Evolutionary conservation across 2,888 invertebrate species (phyloP), one percentile per base, ranked within the genome.

Genomic region (Lasiommata megera): DNA sequence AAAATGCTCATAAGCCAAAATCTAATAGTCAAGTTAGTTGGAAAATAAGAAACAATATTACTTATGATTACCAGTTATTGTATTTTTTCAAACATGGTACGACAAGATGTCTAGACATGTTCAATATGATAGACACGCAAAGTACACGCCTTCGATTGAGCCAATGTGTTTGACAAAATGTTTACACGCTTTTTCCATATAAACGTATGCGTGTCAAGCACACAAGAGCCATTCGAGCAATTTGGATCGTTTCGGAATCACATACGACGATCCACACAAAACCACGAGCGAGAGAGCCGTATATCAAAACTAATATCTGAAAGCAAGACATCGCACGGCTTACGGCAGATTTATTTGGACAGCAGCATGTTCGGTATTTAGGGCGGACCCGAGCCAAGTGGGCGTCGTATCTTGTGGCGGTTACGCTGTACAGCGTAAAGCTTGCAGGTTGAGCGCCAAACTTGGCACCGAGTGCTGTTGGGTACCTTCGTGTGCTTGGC

Each of bases 381-480:
- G 43, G 48, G 51, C 46, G 47, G 56, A 72, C 67, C 88, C 88
- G 50, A 74, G 72, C 90, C 90, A 90, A 64, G 80, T 73, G 47
- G 86, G 77, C 0, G 61, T 34, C 17, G 62, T 61, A 56, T 82
- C 82, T 60, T 73, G 68, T 14, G 83, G 80, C 7, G 81, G 68
- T 47, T 73, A 77, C 16, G 8, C 50, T 11, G 29, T 2, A 37
- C 38, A 28, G 29, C 37, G 14, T 14, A 16, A 16, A 16, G 46
- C 31, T 46, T 16, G 16, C 31, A 44, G 44, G 28, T 46, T 31
- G 8, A 43, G 46, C 31, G 14, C 29, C 46, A 17, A 46, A 46
- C 46, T 46, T 46, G 46, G 46, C 46, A 16, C 11, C 31, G 5
- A 11, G 34, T 34, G 11, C 16, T 31, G 6, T 14, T 29, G 28